phyloP scores from a whole-genome alignment of 2,888 invertebrate genomes.

The Theretra japonica region DNA sequence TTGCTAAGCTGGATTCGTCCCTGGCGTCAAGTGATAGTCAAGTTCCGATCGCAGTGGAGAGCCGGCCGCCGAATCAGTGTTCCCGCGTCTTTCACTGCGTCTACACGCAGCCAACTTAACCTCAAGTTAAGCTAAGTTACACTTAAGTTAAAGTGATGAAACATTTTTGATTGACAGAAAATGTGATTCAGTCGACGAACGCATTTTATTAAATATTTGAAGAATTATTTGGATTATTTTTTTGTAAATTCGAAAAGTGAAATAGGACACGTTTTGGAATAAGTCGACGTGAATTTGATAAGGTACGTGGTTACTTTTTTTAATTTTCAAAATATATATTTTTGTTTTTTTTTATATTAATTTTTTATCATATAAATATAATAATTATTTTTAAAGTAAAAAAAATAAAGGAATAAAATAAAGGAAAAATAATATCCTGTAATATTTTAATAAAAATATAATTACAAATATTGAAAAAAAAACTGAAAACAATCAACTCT shows the following conservation, averaged over 20 bases:
- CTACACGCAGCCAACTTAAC: conserved; percentile 46
- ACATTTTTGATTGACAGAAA: conserved; percentile 79
- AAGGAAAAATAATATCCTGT: not conserved
- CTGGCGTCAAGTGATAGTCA: conserved; percentile 52
- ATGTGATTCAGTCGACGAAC: conserved; percentile 79
- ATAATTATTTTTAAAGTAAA: not conserved
- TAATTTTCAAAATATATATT: conserved; percentile 18
- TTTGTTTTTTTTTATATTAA: not conserved
- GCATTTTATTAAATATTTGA: conserved; percentile 43
- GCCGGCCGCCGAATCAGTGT: conserved; percentile 43
- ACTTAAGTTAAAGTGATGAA: conserved; percentile 59
- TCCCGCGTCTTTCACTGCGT: conserved; percentile 39
- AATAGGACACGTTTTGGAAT: conserved; percentile 51
- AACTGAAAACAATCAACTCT: too few species aligned
- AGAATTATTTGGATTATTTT: conserved; percentile 42
- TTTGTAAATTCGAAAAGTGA: conserved; percentile 50
- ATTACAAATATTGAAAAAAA: too few species aligned
- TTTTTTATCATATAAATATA: not conserved
- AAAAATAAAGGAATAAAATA: too few species aligned
- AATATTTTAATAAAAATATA: too few species aligned
- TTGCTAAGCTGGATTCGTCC: conserved; percentile 42
- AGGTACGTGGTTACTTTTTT: conserved; percentile 48
- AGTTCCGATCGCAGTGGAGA: conserved; percentile 42
- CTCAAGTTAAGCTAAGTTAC: conserved; percentile 37
- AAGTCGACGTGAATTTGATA: conserved; percentile 50